A percentile compares a stretch with the other conserved stretches of the same genome.
Evolutionary conservation across 1,140 invertebrate genomes (phyloP).

Genomic region (Lepeophtheirus salmonis): DNA sequence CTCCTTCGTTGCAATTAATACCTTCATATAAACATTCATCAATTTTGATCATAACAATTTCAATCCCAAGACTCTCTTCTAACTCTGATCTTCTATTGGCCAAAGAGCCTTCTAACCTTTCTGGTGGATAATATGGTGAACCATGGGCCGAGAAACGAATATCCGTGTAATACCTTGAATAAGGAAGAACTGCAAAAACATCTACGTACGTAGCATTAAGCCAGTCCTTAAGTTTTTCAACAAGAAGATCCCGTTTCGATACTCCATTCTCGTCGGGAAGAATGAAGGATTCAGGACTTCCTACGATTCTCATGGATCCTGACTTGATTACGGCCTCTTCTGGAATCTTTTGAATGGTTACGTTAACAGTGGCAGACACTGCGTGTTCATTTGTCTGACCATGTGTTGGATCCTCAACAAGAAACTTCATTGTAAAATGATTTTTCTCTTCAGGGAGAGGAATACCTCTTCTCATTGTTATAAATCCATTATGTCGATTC

Average conservation of each 20-base stretch:
- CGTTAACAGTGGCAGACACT: constrained; percentile 55
- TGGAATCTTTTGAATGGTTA: constrained; percentile 60
- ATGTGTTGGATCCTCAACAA: constrained; percentile 8
- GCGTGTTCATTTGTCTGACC: constrained; percentile 31
- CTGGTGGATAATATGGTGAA: constrained; percentile 67
- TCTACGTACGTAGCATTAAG: constrained; percentile 41
- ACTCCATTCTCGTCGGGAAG: constrained; percentile 27
- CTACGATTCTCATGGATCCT: constrained; percentile 62
- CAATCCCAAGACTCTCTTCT: constrained; percentile 45
- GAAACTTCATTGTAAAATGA: neutral
- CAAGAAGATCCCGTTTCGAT: constrained; percentile 10
- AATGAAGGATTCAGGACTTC: constrained; percentile 67
- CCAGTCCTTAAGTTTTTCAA: constrained; percentile 36
- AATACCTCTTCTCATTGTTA: constrained; percentile 52
- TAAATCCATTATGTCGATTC: constrained; percentile 51
- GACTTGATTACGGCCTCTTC: constrained; percentile 72
- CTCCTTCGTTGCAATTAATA: constrained; percentile 36
- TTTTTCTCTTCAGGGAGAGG: constrained; percentile 21
- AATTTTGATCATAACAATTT: constrained; percentile 63
- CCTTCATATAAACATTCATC: constrained; percentile 45
- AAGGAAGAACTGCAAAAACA: constrained; percentile 26
- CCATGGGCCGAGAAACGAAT: constrained; percentile 75
- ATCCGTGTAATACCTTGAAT: constrained; percentile 45
- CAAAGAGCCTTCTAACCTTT: constrained; percentile 60
- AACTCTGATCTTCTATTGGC: constrained; percentile 43